phyloP scores from a whole-genome alignment of 2,113 vertebrate genomes.

The Phrynocephalus versicolor region DNA sequence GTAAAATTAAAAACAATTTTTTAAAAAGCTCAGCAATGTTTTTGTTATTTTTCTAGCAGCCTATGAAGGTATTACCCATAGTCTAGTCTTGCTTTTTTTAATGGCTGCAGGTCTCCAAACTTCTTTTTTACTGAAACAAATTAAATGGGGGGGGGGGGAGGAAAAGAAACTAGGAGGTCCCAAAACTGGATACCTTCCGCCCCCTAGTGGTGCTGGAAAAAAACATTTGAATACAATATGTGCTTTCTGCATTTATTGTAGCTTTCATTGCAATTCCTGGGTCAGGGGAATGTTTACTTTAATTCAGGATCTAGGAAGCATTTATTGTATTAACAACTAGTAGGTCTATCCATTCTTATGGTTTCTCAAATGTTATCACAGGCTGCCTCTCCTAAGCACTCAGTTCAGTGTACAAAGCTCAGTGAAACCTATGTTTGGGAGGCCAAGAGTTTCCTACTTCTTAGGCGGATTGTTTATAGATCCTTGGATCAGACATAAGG shows the following conservation, averaged over 20 bases:
- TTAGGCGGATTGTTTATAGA: neutral
- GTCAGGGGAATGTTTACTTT: neutral
- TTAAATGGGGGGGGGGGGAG: neutral
- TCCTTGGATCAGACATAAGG: neutral
- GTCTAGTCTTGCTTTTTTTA: neutral
- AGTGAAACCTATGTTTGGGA: neutral
- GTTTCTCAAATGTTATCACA: neutral
- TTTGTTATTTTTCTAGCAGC: too few relatives aligned
- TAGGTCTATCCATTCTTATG: neutral
- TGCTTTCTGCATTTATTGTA: neutral
- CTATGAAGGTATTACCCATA: too few relatives aligned
- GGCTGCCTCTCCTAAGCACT: neutral
- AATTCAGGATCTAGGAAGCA: neutral
- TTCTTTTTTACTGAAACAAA: too few relatives aligned
- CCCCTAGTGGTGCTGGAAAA: constrained; percentile 50
- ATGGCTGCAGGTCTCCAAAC: too few relatives aligned
- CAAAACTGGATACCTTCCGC: constrained; percentile 40
- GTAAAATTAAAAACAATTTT: neutral
- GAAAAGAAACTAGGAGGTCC: neutral
- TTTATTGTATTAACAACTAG: neutral
- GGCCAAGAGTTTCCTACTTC: neutral
- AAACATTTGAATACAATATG: neutral
- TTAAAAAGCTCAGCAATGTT: too few relatives aligned
- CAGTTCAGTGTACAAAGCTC: neutral
- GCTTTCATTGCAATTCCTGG: accelerated